Base-by-base conservation (phyloP, 2,797 vertebrate species). In the Oophaga sylvatica region DNA sequence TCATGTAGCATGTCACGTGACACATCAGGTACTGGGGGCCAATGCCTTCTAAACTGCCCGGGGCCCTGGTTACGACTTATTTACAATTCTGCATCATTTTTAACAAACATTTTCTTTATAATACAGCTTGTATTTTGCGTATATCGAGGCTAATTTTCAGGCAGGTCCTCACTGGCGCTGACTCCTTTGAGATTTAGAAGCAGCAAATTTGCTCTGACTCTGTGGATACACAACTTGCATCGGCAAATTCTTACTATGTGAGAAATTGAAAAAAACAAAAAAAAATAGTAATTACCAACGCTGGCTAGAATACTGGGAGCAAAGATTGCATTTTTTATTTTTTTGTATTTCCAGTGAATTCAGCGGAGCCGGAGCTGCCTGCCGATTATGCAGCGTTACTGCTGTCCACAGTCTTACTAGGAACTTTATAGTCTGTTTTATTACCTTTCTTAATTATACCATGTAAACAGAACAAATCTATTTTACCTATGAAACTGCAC, bases 361-460 rank as follows among this genome's bases (percentile, higher is more conserved):
- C 31, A n/a, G 22, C 41, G 31, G n/a, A 71, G 26, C 65, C 73
- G 81, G 3, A 41, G 48, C 67, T 41, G 56, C 1, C 16, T 41
- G 67, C 81, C 31, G 12, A 10, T 31, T 31, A 62, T 13, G 20
- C 13, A n/a, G 26, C 56, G 35, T 35, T 59, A 41, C 56, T 83
- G 53, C 81, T 13, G 13, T 29, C 20, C 31, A 7, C 41, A 53
- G 29, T 59, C 68, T 60, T 70, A 73, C 45, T 7, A 15, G 35
- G 82, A 75, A 59, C 56, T n/a, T 35, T 75, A 19, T 20, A 60
- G 29, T 19, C 22, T 17, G 56, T 20, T 62, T 73, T 75, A 62
- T 16, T 20, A 62, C 56, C 56, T 84, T 62, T 75, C 68, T 19
- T 70, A 84, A 83, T 59, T 60, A n/a, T 11, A 31, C 45, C 57